phyloP scores from a whole-genome alignment of 2,797 vertebrate species.

The Esox masquinongy region DNA sequence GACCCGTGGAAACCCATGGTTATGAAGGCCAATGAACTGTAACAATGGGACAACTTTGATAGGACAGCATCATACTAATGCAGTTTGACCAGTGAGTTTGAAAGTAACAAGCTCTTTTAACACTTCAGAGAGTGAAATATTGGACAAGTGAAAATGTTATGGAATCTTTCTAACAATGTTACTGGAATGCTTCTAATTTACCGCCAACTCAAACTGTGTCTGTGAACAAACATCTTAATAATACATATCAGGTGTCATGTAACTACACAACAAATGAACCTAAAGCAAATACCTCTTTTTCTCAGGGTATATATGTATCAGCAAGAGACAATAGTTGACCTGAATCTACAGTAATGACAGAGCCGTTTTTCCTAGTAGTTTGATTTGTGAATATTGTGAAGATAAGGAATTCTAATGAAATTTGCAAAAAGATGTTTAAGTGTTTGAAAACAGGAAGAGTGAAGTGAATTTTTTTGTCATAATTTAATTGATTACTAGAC shows the following conservation, averaged over 20 bases:
- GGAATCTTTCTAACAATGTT: neutral
- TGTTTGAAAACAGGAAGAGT: too few relatives aligned
- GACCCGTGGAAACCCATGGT: conserved; percentile 3
- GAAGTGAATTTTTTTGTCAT: too few relatives aligned
- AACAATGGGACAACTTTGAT: too few relatives aligned
- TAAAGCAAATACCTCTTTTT: neutral
- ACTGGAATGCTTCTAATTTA: too few relatives aligned
- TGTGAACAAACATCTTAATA: neutral
- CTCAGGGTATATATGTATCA: neutral
- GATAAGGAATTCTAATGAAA: conserved; percentile 51
- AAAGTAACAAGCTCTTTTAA: too few relatives aligned
- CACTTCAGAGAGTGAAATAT: too few relatives aligned
- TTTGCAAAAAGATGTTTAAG: conserved; percentile 55
- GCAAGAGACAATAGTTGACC: neutral
- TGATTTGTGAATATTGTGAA: conserved; percentile 37
- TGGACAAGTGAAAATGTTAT: too few relatives aligned
- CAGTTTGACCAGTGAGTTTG: neutral
- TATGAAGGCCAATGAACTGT: neutral
- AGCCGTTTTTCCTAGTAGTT: conserved; percentile 40
- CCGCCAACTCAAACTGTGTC: neutral
- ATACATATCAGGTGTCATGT: neutral
- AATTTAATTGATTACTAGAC: too few relatives aligned
- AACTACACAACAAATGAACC: conserved; percentile 3
- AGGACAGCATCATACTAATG: neutral
- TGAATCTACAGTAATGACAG: neutral